Evolutionary conservation across 2,113 vertebrate species (phyloP).

Genomic region (Cyprinodon variegatus): DNA sequence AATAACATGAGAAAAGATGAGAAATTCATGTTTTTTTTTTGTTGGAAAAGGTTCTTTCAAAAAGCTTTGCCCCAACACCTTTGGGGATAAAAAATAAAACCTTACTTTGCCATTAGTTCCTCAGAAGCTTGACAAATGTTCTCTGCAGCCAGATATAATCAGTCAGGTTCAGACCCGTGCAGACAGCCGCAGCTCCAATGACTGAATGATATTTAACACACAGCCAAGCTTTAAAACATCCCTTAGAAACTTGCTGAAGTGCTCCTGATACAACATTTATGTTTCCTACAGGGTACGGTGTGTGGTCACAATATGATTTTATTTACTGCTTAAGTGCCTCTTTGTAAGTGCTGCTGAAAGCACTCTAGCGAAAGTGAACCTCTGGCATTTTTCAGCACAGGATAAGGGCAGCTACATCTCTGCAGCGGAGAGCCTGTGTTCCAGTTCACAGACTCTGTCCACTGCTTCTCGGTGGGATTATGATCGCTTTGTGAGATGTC

Average conservation of each 20-base stretch:
- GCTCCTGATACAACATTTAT: not conserved
- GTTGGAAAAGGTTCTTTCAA: no score
- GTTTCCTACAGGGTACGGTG: constrained; percentile 17
- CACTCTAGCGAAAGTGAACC: constrained; percentile 42
- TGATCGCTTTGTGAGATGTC: constrained; percentile 70
- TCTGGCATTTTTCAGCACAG: constrained; percentile 39
- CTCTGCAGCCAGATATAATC: constrained; percentile 10
- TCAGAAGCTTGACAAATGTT: constrained; percentile 1
- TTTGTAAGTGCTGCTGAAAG: constrained; percentile 34
- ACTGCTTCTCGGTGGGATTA: constrained; percentile 65
- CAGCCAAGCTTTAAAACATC: constrained; percentile 4
- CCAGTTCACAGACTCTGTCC: constrained; percentile 51
- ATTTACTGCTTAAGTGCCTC: constrained; percentile 50
- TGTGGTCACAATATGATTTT: constrained; percentile 31
- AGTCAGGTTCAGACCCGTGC: constrained; percentile 3
- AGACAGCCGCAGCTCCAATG: constrained; percentile 5
- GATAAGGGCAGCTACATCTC: constrained; percentile 25
- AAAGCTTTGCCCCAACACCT: not conserved
- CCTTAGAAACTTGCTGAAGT: not conserved
- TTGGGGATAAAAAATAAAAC: not conserved
- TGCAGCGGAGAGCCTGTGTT: constrained; percentile 46
- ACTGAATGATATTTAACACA: constrained; percentile 4
- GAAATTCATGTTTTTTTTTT: no score
- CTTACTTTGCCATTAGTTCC: not conserved
- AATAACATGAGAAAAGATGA: no score